Evolutionary conservation across 35 echinoderm and acorn worm species (phyloP).

Genomic region (Anneissia japonica): DNA sequence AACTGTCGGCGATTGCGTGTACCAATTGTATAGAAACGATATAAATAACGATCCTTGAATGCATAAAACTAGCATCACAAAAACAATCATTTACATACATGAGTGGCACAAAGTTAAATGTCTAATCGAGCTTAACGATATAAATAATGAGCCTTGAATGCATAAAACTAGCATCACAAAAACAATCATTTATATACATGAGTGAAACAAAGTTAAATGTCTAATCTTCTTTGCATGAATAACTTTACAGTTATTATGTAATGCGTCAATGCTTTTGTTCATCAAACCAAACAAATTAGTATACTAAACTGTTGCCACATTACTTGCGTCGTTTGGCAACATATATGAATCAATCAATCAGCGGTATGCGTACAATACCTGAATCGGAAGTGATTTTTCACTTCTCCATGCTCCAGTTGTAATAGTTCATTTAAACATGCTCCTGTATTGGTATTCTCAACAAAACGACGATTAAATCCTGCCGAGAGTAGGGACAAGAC

Average conservation of each 20-base stretch:
- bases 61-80: too few relatives aligned
- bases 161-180: too few relatives aligned
- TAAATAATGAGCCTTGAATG: too few relatives aligned
- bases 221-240: too few relatives aligned
- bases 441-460: conserved; percentile 67
- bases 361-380: conserved; percentile 44
- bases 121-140: too few relatives aligned
- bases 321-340: background rate
- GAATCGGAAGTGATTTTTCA: conserved; percentile 79
- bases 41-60: too few relatives aligned
- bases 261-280: background rate
- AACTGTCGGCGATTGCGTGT: too few relatives aligned
- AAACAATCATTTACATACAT: too few relatives aligned
- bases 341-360: background rate
- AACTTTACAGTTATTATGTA: background rate
- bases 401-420: conserved; percentile 89
- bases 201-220: too few relatives aligned
- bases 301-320: background rate
- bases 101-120: too few relatives aligned
- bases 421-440: conserved; percentile 90
- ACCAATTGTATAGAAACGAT: too few relatives aligned
- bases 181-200: too few relatives aligned
- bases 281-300: background rate
- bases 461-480: conserved; percentile 69
- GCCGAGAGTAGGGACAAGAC: conserved; percentile 69